Percentiles rank a stretch among this genome's conserved stretches.
phyloP scores from a whole-genome alignment of 2,888 invertebrate genomes.

The Leptarthrus brevirostris region DNA sequence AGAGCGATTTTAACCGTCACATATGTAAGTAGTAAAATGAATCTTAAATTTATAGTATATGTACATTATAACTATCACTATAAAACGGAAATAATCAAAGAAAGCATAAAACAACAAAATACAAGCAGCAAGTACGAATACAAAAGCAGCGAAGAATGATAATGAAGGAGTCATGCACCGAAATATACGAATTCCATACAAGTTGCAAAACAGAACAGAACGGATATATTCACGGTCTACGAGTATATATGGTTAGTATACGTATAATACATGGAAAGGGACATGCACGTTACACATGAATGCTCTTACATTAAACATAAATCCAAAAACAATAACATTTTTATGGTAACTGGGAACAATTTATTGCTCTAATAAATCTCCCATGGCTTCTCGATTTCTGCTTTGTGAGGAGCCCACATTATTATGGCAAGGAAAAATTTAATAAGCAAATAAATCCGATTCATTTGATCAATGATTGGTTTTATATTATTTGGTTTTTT shows the following conservation, averaged over 20 bases:
- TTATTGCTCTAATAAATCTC: slow-evolving; percentile 35
- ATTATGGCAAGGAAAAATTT: slow-evolving; percentile 19
- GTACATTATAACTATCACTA: too few relatives aligned
- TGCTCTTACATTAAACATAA: slow-evolving; percentile 36
- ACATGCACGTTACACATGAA: slow-evolving; percentile 34
- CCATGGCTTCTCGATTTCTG: not conserved
- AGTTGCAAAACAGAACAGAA: not conserved
- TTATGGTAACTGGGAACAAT: slow-evolving; percentile 14
- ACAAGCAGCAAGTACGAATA: slow-evolving; percentile 3
- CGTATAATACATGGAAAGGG: slow-evolving; percentile 3
- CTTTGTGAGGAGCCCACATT: not conserved
- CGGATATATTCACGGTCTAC: not conserved
- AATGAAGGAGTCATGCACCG: slow-evolving; percentile 8
- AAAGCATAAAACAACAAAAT: not conserved
- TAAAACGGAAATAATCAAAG: not conserved
- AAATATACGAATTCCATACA: slow-evolving; percentile 5
- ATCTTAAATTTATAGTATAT: too few relatives aligned
- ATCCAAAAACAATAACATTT: slow-evolving; percentile 41
- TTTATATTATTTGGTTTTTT: too few relatives aligned
- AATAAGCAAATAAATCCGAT: slow-evolving; percentile 1
- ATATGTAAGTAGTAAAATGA: too few relatives aligned
- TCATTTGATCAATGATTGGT: slow-evolving; percentile 4
- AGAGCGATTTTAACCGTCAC: too few relatives aligned
- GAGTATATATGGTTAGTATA: not conserved
- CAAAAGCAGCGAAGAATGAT: slow-evolving; percentile 1